Evolutionary conservation across 35 echinoderm and acorn worm genomes (phyloP).

Genomic region (Lytechinus pictus): DNA sequence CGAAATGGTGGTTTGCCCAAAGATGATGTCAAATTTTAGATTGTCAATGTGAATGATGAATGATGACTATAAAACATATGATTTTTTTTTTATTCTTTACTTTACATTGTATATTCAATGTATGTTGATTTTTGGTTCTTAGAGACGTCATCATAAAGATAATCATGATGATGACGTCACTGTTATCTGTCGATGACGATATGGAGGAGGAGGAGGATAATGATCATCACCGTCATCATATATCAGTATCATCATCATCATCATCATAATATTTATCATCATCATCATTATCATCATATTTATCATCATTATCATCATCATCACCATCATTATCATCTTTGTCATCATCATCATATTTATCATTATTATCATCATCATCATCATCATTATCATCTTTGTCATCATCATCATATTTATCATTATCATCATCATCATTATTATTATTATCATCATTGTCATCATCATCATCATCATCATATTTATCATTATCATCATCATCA

Average conservation of each 20-base stretch:
- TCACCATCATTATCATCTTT: slow-evolving; percentile 14
- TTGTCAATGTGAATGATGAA: too few relatives aligned
- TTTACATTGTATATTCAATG: too few relatives aligned
- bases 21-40: too few relatives aligned
- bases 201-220: too few relatives aligned
- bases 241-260: background rate
- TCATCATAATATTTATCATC: background rate
- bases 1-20: too few relatives aligned
- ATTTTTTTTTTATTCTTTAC: too few relatives aligned
- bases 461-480: slow-evolving; percentile 33
- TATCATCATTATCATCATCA: slow-evolving; percentile 9
- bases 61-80: too few relatives aligned
- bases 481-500: slow-evolving; percentile 26
- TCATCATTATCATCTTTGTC: background rate
- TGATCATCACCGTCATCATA: background rate
- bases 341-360: slow-evolving; percentile 29
- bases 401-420: slow-evolving; percentile 1
- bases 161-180: too few relatives aligned
- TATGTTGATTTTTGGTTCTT: too few relatives aligned
- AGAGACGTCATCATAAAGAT: background rate
- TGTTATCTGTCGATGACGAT: too few relatives aligned
- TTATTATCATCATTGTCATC: background rate
- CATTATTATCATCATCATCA: slow-evolving; percentile 30
- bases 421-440: background rate
- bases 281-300: slow-evolving; percentile 35